These are phyloP conservation scores for Calephelis nemesis DNA, from an alignment of 1,140 invertebrate species.

Conservation along the genomic window DNA sequence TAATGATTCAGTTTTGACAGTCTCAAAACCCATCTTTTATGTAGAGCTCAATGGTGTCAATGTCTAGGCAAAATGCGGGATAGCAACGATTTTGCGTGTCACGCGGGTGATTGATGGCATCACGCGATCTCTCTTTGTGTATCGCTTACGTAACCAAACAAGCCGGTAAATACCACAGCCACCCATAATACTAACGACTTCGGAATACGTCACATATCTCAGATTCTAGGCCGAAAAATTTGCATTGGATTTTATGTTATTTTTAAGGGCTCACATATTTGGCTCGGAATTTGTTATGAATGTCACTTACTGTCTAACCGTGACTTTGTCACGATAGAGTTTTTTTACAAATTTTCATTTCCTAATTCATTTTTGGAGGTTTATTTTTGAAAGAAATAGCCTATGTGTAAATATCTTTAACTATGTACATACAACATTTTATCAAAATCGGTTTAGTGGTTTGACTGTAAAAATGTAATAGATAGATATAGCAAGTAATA, in stretches of 20 bases:
- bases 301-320: not conserved
- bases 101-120: constrained; percentile 46
- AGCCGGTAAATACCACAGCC: constrained; percentile 44
- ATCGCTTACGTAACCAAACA: constrained; percentile 41
- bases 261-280: not conserved
- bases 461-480: no score
- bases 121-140: constrained; percentile 38
- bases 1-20: constrained; percentile 11
- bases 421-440: no score
- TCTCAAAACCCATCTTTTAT: constrained; percentile 12
- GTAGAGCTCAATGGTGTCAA: constrained; percentile 19
- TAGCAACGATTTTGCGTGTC: constrained; percentile 45
- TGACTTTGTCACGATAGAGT: no score
- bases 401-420: no score
- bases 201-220: constrained; percentile 25
- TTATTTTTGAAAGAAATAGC: no score
- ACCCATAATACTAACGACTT: constrained; percentile 33
- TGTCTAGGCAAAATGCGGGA: constrained; percentile 37
- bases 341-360: no score
- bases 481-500: no score
- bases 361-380: no score
- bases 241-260: constrained; percentile 20
- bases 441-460: no score
- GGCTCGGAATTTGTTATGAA: not conserved
- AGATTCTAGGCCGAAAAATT: constrained; percentile 7